Conservation (phyloP, 2,888 invertebrate species). For the Sminthurides aquaticus region DNA sequence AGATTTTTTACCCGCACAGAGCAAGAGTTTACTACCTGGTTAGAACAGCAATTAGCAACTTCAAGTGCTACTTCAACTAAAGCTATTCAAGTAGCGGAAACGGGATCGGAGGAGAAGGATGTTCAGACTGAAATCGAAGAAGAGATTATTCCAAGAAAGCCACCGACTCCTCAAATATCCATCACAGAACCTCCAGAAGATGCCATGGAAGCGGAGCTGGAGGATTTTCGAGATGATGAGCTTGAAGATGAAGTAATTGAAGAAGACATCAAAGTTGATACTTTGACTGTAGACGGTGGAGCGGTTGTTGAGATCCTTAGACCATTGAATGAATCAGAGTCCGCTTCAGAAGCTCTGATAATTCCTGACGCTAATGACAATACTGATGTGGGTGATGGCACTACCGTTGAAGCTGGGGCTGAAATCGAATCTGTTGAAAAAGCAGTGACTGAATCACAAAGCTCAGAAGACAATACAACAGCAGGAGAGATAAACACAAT, state of each 20-base stretch:
- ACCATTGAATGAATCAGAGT: not conserved
- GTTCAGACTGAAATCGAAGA: not conserved
- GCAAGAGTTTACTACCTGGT: constrained; percentile 38
- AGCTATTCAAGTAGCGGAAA: not conserved
- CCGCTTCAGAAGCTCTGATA: no score
- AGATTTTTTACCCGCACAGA: constrained; percentile 40
- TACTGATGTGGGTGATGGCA: not conserved
- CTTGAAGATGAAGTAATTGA: not conserved
- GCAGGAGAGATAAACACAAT: not conserved
- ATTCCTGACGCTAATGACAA: no score
- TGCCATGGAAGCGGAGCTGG: not conserved
- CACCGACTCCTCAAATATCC: not conserved
- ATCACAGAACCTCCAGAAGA: not conserved
- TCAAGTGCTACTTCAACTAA: not conserved
- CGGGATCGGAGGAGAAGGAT: not conserved
- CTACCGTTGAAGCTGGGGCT: not conserved
- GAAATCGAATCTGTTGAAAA: not conserved
- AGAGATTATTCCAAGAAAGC: not conserved
- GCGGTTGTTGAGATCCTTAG: not conserved
- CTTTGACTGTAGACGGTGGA: not conserved
- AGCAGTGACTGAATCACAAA: not conserved
- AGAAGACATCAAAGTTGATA: not conserved
- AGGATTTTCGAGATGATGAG: not conserved
- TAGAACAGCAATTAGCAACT: constrained; percentile 33
- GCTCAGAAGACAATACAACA: not conserved